These are phyloP conservation scores for Cremastinae sp. DNA, from an alignment of 2,888 invertebrate species.

Conservation along the genomic window DNA sequence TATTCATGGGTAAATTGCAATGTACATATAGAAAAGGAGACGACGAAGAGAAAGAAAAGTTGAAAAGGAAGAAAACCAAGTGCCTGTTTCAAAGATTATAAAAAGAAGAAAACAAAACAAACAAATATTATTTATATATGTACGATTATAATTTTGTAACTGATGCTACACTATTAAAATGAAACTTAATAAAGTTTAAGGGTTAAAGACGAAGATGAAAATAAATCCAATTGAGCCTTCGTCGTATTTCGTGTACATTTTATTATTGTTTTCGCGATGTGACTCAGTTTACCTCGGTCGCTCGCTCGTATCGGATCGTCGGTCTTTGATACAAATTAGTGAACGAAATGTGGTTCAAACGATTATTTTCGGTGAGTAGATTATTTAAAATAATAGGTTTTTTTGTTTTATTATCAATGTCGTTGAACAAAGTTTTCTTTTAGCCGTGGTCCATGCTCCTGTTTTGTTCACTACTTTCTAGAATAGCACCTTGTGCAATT, in stretches of 20 bases:
- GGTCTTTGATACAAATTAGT: neutral
- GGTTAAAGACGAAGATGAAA: slow-evolving; percentile 43
- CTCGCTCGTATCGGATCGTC: no score
- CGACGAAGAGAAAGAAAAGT: neutral
- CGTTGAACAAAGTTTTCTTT: neutral
- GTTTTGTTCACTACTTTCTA: neutral
- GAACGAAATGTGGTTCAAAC: slow-evolving; percentile 3
- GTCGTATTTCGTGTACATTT: no score
- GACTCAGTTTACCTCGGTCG: no score
- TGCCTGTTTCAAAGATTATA: slow-evolving; percentile 58
- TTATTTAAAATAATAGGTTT: neutral
- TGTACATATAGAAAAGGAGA: slow-evolving; percentile 49
- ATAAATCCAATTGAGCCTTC: neutral
- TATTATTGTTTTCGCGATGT: no score
- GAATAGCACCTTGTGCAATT: neutral
- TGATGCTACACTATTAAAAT: slow-evolving; percentile 65
- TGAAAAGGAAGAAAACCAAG: slow-evolving; percentile 40
- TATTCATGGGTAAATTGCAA: slow-evolving; percentile 58
- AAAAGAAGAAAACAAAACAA: slow-evolving; percentile 21
- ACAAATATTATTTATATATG: slow-evolving; percentile 57
- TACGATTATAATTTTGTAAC: slow-evolving; percentile 75
- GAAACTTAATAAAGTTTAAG: slow-evolving; percentile 66
- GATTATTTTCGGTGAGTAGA: slow-evolving; percentile 2
- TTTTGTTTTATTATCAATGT: no score
- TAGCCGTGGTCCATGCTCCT: neutral